A percentile compares a stretch with the other conserved stretches of the same genome.
Evolutionary conservation across 92 coral and sea anemone species (phyloP).

Genomic region (Epizoanthus rinbou): DNA sequence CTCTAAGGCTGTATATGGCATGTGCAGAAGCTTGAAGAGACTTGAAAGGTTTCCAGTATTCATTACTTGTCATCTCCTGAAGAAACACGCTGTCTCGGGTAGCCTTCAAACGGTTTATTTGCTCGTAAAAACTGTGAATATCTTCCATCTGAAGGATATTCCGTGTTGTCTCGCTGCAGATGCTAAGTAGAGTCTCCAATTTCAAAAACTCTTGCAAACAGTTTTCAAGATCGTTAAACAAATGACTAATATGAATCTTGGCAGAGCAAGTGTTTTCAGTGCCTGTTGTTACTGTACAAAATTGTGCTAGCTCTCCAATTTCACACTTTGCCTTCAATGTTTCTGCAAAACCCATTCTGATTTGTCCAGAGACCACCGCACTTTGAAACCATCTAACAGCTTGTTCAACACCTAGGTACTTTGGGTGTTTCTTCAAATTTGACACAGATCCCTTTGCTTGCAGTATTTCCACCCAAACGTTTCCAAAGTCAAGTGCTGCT

Average conservation of each 20-base stretch:
- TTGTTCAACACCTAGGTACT: background rate
- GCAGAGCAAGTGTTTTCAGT: background rate
- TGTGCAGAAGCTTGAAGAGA: background rate
- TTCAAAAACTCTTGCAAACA: background rate
- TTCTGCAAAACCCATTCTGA: background rate
- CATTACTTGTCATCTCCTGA: background rate
- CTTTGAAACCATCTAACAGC: background rate
- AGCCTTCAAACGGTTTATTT: background rate
- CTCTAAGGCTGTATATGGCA: background rate
- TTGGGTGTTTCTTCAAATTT: background rate
- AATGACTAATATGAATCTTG: background rate
- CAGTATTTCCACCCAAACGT: background rate
- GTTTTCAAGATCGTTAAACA: conserved; percentile 4
- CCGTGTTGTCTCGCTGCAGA: conserved; percentile 11
- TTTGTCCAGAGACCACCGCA: background rate
- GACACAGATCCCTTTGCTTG: conserved; percentile 10
- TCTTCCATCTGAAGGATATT: background rate
- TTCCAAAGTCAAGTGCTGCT: background rate
- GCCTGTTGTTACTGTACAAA: background rate
- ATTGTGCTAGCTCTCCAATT: background rate
- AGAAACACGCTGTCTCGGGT: background rate
- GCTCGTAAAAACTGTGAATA: background rate
- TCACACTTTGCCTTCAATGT: background rate
- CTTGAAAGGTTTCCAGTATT: conserved; percentile 27
- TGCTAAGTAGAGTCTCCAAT: background rate